A percentile compares a stretch with the other conserved stretches of the same genome.
Evolutionary conservation across 2,113 vertebrate species (phyloP).

Genomic region (Tor tambroides): DNA sequence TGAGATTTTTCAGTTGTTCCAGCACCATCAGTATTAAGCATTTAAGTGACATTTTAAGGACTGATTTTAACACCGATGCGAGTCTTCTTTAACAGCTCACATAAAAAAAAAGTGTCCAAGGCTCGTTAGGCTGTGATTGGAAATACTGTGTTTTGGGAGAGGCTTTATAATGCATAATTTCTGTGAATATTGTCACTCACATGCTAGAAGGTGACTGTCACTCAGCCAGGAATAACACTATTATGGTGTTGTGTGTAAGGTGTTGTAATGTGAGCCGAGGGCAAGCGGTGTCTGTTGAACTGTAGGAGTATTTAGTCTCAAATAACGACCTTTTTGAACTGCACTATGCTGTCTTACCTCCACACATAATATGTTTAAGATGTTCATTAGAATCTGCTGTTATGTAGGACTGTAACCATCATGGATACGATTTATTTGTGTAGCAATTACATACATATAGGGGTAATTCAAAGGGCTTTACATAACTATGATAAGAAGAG

Average conservation of each 20-base stretch:
- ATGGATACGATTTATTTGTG: background rate
- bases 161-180: background rate
- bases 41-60: background rate
- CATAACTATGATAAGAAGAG: background rate
- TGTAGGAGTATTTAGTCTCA: slow-evolving; percentile 39
- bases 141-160: background rate
- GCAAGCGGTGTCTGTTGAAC: slow-evolving; percentile 31
- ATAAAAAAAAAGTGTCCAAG: background rate
- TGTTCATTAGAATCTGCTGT: slow-evolving; percentile 37
- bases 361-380: slow-evolving; percentile 36
- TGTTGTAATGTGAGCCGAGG: slow-evolving; percentile 36
- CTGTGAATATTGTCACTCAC: slow-evolving; percentile 1
- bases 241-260: slow-evolving; percentile 7
- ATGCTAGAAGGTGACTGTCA: slow-evolving; percentile 22
- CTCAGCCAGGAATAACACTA: slow-evolving; percentile 40
- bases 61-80: background rate
- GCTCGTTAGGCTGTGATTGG: background rate
- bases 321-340: slow-evolving; percentile 2
- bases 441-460: background rate
- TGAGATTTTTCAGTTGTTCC: background rate
- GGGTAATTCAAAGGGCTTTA: background rate
- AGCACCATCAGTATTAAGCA: background rate
- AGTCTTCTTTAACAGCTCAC: background rate
- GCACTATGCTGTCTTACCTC: background rate
- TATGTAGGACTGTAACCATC: background rate